Evolutionary conservation across 2,888 invertebrate genomes (phyloP).

Genomic region (Drosophila cognata): DNA sequence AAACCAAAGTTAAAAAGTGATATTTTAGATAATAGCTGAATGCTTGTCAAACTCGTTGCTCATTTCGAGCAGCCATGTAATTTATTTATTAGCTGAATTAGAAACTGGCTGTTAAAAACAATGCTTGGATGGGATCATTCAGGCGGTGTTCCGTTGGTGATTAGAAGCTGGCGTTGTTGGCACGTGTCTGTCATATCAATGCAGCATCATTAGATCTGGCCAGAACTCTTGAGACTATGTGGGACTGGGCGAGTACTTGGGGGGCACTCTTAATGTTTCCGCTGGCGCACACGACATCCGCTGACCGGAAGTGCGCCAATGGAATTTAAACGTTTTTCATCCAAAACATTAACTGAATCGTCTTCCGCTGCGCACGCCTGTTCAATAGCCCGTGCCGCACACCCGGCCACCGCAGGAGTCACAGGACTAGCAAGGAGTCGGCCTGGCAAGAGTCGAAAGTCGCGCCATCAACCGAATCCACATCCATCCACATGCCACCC

Average conservation of each 20-base stretch:
- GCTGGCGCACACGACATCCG: constrained; percentile 83
- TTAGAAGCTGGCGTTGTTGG: constrained; percentile 49
- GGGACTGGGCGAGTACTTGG: neutral
- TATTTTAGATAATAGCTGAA: neutral
- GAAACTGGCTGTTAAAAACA: constrained; percentile 35
- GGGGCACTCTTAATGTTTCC: constrained; percentile 81
- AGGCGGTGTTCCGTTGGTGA: constrained; percentile 56
- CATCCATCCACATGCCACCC: constrained; percentile 25
- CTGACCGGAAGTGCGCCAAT: constrained; percentile 79
- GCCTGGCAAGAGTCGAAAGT: neutral
- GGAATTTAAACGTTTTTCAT: constrained; percentile 80
- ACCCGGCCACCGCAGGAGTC: constrained; percentile 63
- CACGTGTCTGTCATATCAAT: constrained; percentile 68
- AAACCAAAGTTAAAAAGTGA: neutral
- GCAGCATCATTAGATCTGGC: constrained; percentile 55
- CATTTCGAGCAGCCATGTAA: constrained; percentile 5
- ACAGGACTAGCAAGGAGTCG: constrained; percentile 62
- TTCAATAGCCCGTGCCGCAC: constrained; percentile 66
- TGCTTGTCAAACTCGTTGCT: neutral
- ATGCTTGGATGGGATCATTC: constrained; percentile 34
- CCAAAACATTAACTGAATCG: constrained; percentile 80
- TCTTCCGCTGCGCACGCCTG: constrained; percentile 76
- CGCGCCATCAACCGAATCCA: constrained; percentile 1
- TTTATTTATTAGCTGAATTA: constrained; percentile 23
- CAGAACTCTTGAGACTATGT: neutral